phyloP scores from a whole-genome alignment of 35 echinoderm and acorn worm genomes.

The Anneissia japonica region DNA sequence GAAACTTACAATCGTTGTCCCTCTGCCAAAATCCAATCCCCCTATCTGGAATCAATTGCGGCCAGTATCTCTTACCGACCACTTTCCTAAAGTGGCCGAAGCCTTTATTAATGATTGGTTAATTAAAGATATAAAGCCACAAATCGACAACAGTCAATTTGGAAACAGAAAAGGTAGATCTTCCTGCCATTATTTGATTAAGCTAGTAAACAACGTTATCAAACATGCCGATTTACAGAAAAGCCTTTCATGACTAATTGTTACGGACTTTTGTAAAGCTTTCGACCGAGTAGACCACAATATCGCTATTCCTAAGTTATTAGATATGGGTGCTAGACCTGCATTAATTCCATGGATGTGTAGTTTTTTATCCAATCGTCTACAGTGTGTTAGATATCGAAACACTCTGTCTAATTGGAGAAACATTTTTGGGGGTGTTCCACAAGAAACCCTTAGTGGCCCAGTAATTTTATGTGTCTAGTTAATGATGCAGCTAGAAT shows the following conservation, averaged over 20 bases:
- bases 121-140: slow-evolving; percentile 9
- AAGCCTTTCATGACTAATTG: not conserved
- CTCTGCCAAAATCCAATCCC: slow-evolving; percentile 23
- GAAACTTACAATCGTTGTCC: slow-evolving; percentile 41
- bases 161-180: slow-evolving; percentile 7
- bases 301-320: too few species aligned
- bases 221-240: slow-evolving; percentile 31
- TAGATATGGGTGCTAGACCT: too few species aligned
- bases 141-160: slow-evolving; percentile 39
- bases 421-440: too few species aligned
- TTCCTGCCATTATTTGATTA: slow-evolving; percentile 27
- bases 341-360: too few species aligned
- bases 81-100: slow-evolving; percentile 43
- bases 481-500: too few species aligned
- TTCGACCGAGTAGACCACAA: too few species aligned
- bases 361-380: too few species aligned
- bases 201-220: slow-evolving; percentile 19
- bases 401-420: too few species aligned
- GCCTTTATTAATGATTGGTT: slow-evolving; percentile 33
- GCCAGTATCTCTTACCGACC: slow-evolving; percentile 39
- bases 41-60: slow-evolving; percentile 25
- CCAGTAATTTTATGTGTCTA: too few species aligned
- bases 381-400: too few species aligned
- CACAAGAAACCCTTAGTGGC: too few species aligned
- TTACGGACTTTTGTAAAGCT: too few species aligned